Evolutionary conservation across 35 echinoderm and acorn worm species (phyloP).

Genomic region (Apostichopus japonicus): DNA sequence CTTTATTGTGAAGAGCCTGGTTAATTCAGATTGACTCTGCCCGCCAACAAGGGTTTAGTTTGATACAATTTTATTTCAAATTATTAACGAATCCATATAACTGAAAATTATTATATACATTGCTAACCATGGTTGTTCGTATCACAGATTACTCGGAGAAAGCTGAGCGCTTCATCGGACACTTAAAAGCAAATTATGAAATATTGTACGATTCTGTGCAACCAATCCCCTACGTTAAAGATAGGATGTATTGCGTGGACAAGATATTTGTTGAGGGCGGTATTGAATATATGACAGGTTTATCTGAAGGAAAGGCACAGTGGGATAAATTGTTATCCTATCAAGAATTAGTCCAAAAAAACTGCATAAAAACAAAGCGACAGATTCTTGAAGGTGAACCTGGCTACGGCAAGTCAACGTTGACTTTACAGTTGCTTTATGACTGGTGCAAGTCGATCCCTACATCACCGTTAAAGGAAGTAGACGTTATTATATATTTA

Average conservation of each 20-base stretch:
- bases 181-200: not conserved
- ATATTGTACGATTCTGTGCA: not conserved
- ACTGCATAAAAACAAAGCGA: not conserved
- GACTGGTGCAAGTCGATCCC: not conserved
- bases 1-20: too few species aligned
- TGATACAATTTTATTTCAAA: too few species aligned
- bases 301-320: not conserved
- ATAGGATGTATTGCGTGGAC: conserved; percentile 26
- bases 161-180: too few species aligned
- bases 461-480: not conserved
- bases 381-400: not conserved
- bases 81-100: too few species aligned
- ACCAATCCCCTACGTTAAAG: conserved; percentile 3
- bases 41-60: too few species aligned
- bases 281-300: not conserved
- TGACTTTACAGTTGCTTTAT: not conserved
- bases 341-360: not conserved
- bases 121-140: not conserved
- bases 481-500: not conserved
- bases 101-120: too few species aligned
- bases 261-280: not conserved
- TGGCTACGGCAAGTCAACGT: not conserved
- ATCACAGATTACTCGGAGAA: not conserved
- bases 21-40: too few species aligned
- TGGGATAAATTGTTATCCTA: not conserved